These are phyloP conservation scores for Eumacrocentrus americanus DNA, from an alignment of 2,888 invertebrate genomes.

Conservation along the genomic window DNA sequence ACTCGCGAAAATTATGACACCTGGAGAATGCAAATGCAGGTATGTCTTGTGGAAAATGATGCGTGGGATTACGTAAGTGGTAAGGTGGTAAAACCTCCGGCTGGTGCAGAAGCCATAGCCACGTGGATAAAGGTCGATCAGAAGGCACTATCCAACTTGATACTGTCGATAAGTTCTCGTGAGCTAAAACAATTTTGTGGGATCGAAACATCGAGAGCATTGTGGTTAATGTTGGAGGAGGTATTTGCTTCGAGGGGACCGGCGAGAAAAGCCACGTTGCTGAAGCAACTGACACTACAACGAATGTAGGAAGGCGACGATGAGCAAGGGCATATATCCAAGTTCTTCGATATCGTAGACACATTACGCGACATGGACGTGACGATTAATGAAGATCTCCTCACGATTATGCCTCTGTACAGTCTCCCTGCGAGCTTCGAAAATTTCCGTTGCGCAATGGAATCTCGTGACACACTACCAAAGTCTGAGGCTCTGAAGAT, in stretches of 20 bases:
- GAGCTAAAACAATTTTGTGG: conserved; percentile 33
- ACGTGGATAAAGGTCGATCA: not conserved
- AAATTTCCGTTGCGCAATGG: not conserved
- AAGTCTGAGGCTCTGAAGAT: not conserved
- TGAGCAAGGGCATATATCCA: not conserved
- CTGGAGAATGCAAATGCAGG: not conserved
- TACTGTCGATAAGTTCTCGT: conserved; percentile 1
- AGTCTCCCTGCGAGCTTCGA: not conserved
- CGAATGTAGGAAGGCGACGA: not conserved
- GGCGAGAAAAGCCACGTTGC: not conserved
- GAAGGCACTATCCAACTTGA: not conserved
- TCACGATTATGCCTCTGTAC: not conserved
- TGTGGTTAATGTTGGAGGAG: not conserved
- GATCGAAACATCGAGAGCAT: conserved; percentile 13
- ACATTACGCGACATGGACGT: not conserved
- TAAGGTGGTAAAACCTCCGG: not conserved
- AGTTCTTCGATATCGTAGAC: not conserved
- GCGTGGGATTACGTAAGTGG: not conserved
- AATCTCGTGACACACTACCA: not conserved
- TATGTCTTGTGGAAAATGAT: not conserved
- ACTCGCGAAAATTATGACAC: not conserved
- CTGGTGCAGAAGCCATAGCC: not conserved
- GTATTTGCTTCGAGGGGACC: not conserved
- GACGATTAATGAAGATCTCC: not conserved
- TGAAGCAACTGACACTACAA: conserved; percentile 17